Evolutionary conservation across 2,797 vertebrate genomes (phyloP), one percentile per base, ranked within the genome.

Genomic region (Diplodus puntazzo): DNA sequence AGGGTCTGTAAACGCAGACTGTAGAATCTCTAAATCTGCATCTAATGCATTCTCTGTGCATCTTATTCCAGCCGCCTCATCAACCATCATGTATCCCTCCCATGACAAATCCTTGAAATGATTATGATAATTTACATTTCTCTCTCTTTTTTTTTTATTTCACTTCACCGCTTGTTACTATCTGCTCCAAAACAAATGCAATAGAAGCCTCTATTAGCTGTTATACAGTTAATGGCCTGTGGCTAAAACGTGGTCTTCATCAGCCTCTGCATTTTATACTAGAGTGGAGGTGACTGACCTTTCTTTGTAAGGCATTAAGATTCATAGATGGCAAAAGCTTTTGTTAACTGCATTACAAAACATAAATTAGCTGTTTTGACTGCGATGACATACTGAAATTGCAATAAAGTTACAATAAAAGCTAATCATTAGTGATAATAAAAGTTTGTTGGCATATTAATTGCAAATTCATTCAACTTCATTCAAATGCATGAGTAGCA

Each of bases 371-470:
- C 49, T n/a, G 12, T 53, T 67, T 16, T 30, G 16, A 78, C 34
- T 34, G 18, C 2, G 2, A 21, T 54, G 39, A 54, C 45, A 17
- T 30, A 21, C 10, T 67, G 30, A 74, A 69, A 75, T 58, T 64
- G 53, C 27, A 78, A 55, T 79, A 43, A 80, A 54, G 57, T 49
- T 20, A 39, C 57, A 78, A 69, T 73, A 17, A 67, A 75, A 12
- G 17, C n/a, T 69, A 27, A 69, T 64, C 43, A 70, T 64, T 27
- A 55, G 53, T 23, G 17, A 53, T 59, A 64, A 83, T 63, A 42
- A 53, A 12, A 23, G 13, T 14, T 49, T 54, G 12, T 49, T 52
- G 12, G 25, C 14, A 9, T 46, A 62, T 50, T 53, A 23, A 75
- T 73, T 83, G 46, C 49, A 34, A 30, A 75, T 79, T 65, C 43